These are phyloP conservation scores for Corythornis leucogaster DNA, from an alignment of 2,797 vertebrate genomes.

Conservation along the genomic window DNA sequence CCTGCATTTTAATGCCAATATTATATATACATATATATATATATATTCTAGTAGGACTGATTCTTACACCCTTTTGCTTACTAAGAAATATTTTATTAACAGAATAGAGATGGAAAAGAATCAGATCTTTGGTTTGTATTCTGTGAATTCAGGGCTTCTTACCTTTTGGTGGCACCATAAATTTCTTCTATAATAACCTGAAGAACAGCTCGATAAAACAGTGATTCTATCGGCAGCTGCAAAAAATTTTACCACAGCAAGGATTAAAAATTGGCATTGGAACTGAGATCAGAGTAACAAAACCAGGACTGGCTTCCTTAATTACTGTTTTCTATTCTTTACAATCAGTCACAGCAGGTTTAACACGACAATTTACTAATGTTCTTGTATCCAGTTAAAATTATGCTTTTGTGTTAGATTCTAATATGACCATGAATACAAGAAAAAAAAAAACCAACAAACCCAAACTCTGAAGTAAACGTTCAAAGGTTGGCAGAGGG, in stretches of 20 bases:
- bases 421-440: not conserved
- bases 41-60: not conserved
- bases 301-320: not conserved
- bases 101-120: not conserved
- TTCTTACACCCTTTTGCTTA: not conserved
- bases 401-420: not conserved
- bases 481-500: not conserved
- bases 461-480: not conserved
- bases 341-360: not conserved
- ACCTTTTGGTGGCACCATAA: conserved; percentile 91
- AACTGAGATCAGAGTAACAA: not conserved
- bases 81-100: not conserved
- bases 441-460: not conserved
- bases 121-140: not conserved
- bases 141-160: conserved; percentile 58
- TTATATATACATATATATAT: not conserved
- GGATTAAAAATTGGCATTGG: conserved; percentile 22
- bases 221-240: conserved; percentile 93
- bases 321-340: not conserved
- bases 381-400: conserved; percentile 28
- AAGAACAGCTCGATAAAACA: conserved; percentile 96
- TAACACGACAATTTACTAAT: conserved; percentile 23
- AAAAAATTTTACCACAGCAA: conserved; percentile 51
- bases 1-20: not conserved
- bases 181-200: conserved; percentile 94